Percentiles rank a stretch among this genome's conserved stretches.
Conservation (phyloP, 2,113 vertebrate genomes). For the Ophiodon elongatus region DNA sequence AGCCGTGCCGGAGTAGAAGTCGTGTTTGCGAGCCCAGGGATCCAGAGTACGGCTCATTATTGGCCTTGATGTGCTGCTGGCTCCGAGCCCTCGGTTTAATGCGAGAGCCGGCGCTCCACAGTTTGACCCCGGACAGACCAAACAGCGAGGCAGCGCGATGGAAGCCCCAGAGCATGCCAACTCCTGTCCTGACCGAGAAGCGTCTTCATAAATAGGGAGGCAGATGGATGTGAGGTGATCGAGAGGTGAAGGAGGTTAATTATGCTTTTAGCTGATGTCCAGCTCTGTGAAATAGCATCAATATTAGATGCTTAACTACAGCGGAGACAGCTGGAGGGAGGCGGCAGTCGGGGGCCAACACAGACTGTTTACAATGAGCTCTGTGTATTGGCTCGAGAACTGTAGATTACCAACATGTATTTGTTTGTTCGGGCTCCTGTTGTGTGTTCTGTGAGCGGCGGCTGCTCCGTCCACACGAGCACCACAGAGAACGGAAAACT, state of each 20-base stretch:
- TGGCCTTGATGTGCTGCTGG: slow-evolving; percentile 9
- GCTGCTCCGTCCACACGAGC: background rate
- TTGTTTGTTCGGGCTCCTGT: slow-evolving; percentile 15
- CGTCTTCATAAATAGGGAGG: slow-evolving; percentile 21
- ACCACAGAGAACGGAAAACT: slow-evolving; percentile 1
- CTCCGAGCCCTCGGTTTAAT: background rate
- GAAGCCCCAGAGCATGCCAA: slow-evolving; percentile 11
- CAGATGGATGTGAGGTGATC: slow-evolving; percentile 29
- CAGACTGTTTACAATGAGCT: background rate
- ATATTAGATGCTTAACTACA: slow-evolving; percentile 2
- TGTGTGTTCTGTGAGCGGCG: background rate
- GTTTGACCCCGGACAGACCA: slow-evolving; percentile 24
- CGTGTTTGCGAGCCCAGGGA: background rate
- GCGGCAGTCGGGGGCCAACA: background rate
- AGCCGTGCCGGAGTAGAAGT: background rate
- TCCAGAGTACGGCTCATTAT: slow-evolving; percentile 11
- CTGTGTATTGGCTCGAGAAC: background rate
- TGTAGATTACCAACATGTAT: background rate
- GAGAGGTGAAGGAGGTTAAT: slow-evolving; percentile 46
- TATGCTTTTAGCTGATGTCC: slow-evolving; percentile 41
- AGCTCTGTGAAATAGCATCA: slow-evolving; percentile 12
- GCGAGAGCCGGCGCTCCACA: slow-evolving; percentile 1
- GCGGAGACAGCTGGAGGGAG: slow-evolving; percentile 5
- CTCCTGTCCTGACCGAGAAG: background rate
- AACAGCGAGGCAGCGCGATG: background rate